These are phyloP conservation scores for Herpetotheres cachinnans DNA, from an alignment of 2,113 vertebrate genomes.

Conservation along the genomic window DNA sequence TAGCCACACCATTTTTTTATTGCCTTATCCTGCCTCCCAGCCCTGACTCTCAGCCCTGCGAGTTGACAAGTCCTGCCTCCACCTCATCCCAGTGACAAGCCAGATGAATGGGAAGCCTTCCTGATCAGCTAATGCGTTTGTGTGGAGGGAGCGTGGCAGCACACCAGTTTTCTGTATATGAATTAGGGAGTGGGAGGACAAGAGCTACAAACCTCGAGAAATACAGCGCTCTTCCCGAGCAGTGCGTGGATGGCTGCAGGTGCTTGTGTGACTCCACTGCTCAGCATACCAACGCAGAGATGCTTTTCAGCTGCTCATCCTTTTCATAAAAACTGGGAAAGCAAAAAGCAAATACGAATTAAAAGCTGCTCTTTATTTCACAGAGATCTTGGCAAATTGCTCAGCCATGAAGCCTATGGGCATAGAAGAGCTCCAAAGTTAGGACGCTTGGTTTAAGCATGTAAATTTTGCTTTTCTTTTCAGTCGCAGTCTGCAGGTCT, in stretches of 20 bases:
- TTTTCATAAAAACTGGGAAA: neutral
- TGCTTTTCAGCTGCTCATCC: constrained; percentile 4
- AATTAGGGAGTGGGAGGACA: constrained; percentile 57
- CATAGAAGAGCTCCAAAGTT: neutral
- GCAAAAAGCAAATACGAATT: constrained; percentile 11
- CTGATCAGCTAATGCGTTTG: constrained; percentile 53
- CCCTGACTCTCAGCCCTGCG: neutral
- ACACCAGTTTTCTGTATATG: constrained; percentile 47
- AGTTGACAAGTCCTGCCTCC: constrained; percentile 45
- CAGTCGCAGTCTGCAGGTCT: neutral
- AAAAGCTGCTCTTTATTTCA: constrained; percentile 11
- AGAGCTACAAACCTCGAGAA: constrained; percentile 58
- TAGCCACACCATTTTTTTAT: neutral
- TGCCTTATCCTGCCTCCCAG: neutral
- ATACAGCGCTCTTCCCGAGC: constrained; percentile 1
- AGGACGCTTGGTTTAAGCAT: neutral
- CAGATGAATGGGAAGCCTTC: constrained; percentile 58
- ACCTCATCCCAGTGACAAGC: constrained; percentile 34
- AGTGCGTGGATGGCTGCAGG: constrained; percentile 56
- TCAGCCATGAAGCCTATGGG: neutral
- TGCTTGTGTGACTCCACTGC: neutral
- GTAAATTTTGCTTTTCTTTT: neutral
- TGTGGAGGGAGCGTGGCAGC: constrained; percentile 47
- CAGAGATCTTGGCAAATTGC: neutral
- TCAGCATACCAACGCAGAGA: constrained; percentile 13